phyloP scores from a whole-genome alignment of 2,797 vertebrate species.

The Salmo trutta region DNA sequence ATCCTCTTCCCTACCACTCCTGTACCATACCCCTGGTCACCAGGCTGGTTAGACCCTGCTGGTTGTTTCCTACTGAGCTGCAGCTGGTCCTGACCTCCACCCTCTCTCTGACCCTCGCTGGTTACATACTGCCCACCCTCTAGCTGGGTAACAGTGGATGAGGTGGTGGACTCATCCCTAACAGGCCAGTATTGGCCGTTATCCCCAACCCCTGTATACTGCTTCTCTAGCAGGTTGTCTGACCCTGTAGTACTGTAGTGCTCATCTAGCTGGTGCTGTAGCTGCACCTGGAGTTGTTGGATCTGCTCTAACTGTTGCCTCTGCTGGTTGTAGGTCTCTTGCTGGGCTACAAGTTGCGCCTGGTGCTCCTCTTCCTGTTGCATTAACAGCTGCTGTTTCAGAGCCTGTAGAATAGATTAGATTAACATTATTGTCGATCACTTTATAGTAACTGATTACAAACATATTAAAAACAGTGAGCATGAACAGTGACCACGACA shows the following conservation, averaged over 20 bases:
- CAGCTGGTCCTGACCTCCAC: slow-evolving; percentile 67
- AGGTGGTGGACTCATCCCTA: slow-evolving; percentile 82
- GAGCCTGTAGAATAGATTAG: slow-evolving; percentile 67
- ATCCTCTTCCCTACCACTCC: slow-evolving; percentile 82
- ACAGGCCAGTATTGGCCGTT: slow-evolving; percentile 90
- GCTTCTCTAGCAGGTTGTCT: slow-evolving; percentile 86
- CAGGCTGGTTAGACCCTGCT: slow-evolving; percentile 74
- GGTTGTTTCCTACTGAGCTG: slow-evolving; percentile 81
- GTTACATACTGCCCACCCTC: slow-evolving; percentile 31
- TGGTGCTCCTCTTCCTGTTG: slow-evolving; percentile 98
- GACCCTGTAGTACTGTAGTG: slow-evolving; percentile 87
- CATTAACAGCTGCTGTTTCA: slow-evolving; percentile 95
- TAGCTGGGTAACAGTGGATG: slow-evolving; percentile 70
- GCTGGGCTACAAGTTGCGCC: slow-evolving; percentile 95
- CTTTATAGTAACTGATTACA: neutral
- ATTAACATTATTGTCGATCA: neutral
- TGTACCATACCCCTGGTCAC: slow-evolving; percentile 73
- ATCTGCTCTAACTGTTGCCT: slow-evolving; percentile 95
- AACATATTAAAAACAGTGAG: neutral
- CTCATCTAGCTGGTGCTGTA: slow-evolving; percentile 94
- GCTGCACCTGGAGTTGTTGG: slow-evolving; percentile 94
- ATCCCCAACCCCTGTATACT: slow-evolving; percentile 84
- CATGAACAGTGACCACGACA: neutral
- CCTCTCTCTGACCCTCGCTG: slow-evolving; percentile 55
- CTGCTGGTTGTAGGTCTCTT: slow-evolving; percentile 94